Percentiles rank a stretch among this genome's conserved stretches.
These are phyloP conservation scores for Callospermophilus lateralis DNA, from an alignment of 2,113 vertebrate genomes.

Conservation along the genomic window DNA sequence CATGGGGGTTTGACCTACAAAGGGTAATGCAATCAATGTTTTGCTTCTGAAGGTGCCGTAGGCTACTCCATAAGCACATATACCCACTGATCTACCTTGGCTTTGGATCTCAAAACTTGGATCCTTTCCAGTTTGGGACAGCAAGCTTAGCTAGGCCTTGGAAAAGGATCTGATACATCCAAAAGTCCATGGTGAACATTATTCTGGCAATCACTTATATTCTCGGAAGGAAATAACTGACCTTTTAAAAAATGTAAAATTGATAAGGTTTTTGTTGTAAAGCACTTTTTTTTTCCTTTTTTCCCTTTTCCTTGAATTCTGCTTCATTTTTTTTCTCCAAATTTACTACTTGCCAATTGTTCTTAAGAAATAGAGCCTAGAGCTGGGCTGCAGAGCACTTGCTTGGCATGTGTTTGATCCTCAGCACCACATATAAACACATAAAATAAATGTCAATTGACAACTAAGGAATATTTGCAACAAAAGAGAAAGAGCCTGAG, in stretches of 20 bases:
- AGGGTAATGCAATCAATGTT: neutral
- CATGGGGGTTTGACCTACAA: neutral
- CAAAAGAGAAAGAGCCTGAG: neutral
- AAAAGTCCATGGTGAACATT: neutral
- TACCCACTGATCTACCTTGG: neutral
- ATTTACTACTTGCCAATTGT: neutral
- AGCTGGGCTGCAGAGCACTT: no score
- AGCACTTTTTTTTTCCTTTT: neutral
- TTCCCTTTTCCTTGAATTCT: neutral
- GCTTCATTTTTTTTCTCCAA: slow-evolving; percentile 1
- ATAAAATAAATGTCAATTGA: no score
- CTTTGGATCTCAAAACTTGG: neutral
- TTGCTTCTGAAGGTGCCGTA: neutral
- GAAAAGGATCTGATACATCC: neutral
- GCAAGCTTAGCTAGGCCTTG: neutral
- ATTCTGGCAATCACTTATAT: neutral
- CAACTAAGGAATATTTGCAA: no score
- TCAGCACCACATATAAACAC: no score
- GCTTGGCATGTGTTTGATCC: no score
- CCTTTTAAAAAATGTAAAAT: neutral
- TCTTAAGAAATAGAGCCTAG: neutral
- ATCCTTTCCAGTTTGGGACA: neutral
- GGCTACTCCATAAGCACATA: neutral
- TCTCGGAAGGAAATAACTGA: neutral
- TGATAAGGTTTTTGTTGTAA: neutral